Evolutionary conservation across 1,140 invertebrate species (phyloP), one percentile per base, ranked within the genome.

Genomic region (Drosophila gunungcola): DNA sequence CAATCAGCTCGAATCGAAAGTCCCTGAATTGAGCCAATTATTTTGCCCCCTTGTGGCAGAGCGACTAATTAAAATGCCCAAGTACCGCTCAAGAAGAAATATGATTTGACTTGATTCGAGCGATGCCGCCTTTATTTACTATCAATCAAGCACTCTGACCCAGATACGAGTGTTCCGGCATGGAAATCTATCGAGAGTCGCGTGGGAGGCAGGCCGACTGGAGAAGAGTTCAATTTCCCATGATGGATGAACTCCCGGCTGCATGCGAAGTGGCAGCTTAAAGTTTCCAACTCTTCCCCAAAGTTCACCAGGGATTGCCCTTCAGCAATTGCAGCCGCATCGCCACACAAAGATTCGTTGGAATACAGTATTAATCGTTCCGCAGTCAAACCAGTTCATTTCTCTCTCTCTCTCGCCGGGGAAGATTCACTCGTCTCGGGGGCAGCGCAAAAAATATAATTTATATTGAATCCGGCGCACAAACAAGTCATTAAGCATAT

Each of bases 401-500:
- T 56, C 9, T 6, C 43, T n/a, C 13, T 46, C 42, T 46, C 36
- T n/a, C 16, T 46, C 42, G 43, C 36, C 43, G 3, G 6, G 43
- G 49, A 48, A 63, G 62, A 48, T 58, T 32, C 39, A 13, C 60
- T 46, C 9, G 38, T 39, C 41, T 36, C 56, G 38, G 21, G 53
- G 43, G 41, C 29, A 61, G 56, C 67, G 10, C 39, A 68, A 67
- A 64, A 78, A 86, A 88, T 88, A 89, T 86, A 86, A 86, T 88
- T 86, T 86, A 86, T 86, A 83, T 83, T 83, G 76, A 83, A 76
- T 89, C 83, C 83, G 83, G 58, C 75, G 65, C 82, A 86, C 83
- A 78, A 85, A 82, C 74, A 83, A 88, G 83, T 83, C 79, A 89
- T 86, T 86, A 88, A 79, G 74, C 51, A 83, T 83, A 82, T 83